These are phyloP conservation scores for Corythornis leucogaster DNA, from an alignment of 2,797 vertebrate species.

Conservation along the genomic window DNA sequence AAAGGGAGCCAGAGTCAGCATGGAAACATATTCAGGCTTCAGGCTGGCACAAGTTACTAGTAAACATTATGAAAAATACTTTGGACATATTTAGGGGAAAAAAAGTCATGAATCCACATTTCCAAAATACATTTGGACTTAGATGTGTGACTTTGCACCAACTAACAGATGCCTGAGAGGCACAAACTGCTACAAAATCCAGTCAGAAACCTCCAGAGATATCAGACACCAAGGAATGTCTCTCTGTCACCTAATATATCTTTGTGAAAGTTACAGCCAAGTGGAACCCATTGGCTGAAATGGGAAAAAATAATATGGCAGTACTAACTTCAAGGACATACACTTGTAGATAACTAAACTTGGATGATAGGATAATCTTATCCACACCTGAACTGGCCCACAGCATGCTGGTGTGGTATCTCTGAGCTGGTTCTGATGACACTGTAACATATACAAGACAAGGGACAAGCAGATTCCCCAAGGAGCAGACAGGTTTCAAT, in stretches of 20 bases:
- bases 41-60: neutral
- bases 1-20: neutral
- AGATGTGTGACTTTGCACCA: rapidly evolving
- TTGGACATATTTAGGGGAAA: neutral
- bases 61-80: neutral
- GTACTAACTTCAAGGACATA: neutral
- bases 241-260: neutral
- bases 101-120: neutral
- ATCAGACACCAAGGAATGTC: neutral
- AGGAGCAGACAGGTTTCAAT: neutral
- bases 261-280: neutral
- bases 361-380: neutral
- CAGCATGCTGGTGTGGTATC: neutral
- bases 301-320: neutral
- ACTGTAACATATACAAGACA: rapidly evolving
- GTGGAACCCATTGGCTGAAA: neutral
- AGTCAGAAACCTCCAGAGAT: neutral
- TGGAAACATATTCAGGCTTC: neutral
- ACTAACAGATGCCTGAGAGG: neutral
- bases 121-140: neutral
- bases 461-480: neutral
- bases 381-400: neutral
- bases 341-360: neutral
- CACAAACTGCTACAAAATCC: neutral
- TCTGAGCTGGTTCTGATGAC: neutral